A percentile compares a stretch with the other conserved stretches of the same genome.
Evolutionary conservation across 2,797 vertebrate genomes (phyloP).

Genomic region (Tarsius wallacei): DNA sequence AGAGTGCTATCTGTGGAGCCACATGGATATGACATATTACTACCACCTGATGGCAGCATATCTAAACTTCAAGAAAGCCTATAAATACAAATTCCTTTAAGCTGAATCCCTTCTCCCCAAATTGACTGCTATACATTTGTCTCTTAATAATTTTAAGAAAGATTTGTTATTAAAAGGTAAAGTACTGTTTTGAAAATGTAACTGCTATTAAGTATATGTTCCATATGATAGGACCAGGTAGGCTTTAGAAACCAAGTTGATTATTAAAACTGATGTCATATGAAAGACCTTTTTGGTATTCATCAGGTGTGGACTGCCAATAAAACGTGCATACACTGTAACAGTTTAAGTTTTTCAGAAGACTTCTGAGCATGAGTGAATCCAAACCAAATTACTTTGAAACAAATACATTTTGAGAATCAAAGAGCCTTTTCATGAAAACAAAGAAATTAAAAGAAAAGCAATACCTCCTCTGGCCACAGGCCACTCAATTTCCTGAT

Average conservation of each 20-base stretch:
- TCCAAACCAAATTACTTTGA: slow-evolving; percentile 92
- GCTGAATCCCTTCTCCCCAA: slow-evolving; percentile 29
- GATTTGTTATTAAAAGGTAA: not conserved
- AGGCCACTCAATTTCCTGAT: slow-evolving; percentile 89
- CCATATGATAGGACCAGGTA: slow-evolving; percentile 86
- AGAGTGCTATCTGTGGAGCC: slow-evolving; percentile 23
- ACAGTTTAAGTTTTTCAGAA: slow-evolving; percentile 90
- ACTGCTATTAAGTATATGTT: slow-evolving; percentile 86
- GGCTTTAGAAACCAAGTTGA: slow-evolving; percentile 92
- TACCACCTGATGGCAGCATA: slow-evolving; percentile 77
- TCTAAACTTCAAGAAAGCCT: slow-evolving; percentile 75
- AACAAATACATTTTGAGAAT: slow-evolving; percentile 92
- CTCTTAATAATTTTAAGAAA: slow-evolving; percentile 50
- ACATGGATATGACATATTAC: slow-evolving; percentile 68
- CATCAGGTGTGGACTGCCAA: slow-evolving; percentile 92
- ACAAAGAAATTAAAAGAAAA: slow-evolving; percentile 92
- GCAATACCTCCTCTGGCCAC: slow-evolving; percentile 89
- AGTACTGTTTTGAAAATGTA: slow-evolving; percentile 52
- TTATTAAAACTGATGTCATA: slow-evolving; percentile 89
- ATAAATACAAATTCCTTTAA: slow-evolving; percentile 49
- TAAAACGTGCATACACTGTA: slow-evolving; percentile 77
- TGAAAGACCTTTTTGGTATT: slow-evolving; percentile 94
- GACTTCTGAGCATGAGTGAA: slow-evolving; percentile 90
- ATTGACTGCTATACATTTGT: slow-evolving; percentile 26
- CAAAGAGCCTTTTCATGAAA: slow-evolving; percentile 92